Evolutionary conservation across 2,113 vertebrate species (phyloP).

Genomic region (Conger conger): DNA sequence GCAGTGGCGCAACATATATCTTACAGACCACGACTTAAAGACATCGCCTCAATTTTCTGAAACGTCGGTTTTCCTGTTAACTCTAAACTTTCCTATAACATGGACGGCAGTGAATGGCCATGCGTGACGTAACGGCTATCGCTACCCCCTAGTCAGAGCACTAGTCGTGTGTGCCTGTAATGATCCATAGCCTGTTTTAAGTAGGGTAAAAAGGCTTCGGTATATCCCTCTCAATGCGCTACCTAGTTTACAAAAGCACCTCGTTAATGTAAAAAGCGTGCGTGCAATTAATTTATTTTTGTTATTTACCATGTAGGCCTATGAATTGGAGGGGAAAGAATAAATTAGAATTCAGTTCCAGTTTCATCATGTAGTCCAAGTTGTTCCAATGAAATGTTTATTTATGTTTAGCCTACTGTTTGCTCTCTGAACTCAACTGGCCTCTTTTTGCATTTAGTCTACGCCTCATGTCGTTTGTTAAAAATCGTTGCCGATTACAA

Average conservation of each 20-base stretch:
- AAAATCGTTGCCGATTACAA: too few relatives aligned
- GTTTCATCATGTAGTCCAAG: too few relatives aligned
- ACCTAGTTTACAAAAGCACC: background rate
- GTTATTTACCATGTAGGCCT: too few relatives aligned
- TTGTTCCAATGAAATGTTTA: too few relatives aligned
- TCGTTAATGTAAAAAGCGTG: too few relatives aligned
- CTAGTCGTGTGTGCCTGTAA: background rate
- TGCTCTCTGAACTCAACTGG: too few relatives aligned
- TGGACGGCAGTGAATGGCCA: background rate
- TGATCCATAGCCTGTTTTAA: background rate
- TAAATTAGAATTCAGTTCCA: too few relatives aligned
- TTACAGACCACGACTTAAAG: background rate
- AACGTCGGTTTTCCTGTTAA: conserved; percentile 43
- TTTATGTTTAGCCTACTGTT: too few relatives aligned
- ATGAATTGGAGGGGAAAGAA: too few relatives aligned
- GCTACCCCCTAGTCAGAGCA: background rate
- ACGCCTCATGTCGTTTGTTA: too few relatives aligned
- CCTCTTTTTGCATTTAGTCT: too few relatives aligned
- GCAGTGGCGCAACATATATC: background rate
- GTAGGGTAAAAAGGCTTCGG: background rate
- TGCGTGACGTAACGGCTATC: background rate
- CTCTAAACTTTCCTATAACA: conserved; percentile 37
- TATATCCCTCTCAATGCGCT: background rate
- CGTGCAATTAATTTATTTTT: too few relatives aligned
- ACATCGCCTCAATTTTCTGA: background rate